A percentile compares a stretch with the other conserved stretches of the same genome.
Conservation (phyloP, 2,113 vertebrate genomes). For the Tragelaphus buxtoni region DNA sequence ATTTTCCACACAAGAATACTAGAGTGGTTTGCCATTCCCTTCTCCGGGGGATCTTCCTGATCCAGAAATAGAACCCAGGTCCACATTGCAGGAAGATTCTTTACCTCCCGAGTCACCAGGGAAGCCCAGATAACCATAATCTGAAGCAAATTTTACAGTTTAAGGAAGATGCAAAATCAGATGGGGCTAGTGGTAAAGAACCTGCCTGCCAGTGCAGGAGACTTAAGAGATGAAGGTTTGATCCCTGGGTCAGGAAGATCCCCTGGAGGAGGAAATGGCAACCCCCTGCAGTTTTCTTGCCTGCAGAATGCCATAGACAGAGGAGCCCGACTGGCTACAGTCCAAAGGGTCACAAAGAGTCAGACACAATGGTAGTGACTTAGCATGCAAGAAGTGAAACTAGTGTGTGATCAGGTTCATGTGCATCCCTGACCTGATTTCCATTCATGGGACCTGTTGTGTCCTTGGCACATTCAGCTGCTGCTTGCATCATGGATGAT, state of each 20-base stretch:
- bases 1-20: background rate
- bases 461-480: background rate
- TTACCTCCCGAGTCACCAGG: background rate
- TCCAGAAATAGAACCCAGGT: background rate
- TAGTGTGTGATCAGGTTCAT: background rate
- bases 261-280: background rate
- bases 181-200: background rate
- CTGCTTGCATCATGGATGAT: background rate
- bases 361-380: background rate
- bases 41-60: background rate
- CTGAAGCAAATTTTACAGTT: background rate
- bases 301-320: background rate
- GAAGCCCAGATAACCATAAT: background rate
- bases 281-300: background rate
- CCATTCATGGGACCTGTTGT: fast-evolving
- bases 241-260: background rate
- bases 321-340: background rate
- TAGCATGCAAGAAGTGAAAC: background rate
- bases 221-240: background rate
- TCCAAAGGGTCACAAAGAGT: background rate
- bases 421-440: background rate
- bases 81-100: background rate
- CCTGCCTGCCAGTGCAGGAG: background rate
- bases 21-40: background rate
- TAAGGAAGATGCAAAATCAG: background rate